Percentiles rank a stretch among this genome's conserved stretches.
Evolutionary conservation across 2,797 vertebrate species (phyloP).

Genomic region (Brachymystax lenok): DNA sequence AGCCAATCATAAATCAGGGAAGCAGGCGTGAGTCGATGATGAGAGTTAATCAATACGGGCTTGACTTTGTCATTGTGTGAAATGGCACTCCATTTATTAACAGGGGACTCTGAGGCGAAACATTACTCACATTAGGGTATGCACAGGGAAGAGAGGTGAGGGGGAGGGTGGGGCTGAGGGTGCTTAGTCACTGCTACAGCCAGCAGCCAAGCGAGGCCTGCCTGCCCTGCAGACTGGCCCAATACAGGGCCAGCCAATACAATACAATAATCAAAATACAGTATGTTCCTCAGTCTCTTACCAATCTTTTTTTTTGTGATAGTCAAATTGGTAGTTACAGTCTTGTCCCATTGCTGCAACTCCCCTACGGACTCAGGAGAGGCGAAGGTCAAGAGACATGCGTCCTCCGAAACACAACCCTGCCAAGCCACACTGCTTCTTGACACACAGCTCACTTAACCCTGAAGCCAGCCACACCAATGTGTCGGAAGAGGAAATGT

Average conservation of each 20-base stretch:
- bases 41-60: slow-evolving; percentile 96
- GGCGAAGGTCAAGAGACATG: no score
- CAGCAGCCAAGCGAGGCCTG: slow-evolving; percentile 31
- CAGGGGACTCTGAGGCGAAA: slow-evolving; percentile 78
- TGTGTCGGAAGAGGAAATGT: no score
- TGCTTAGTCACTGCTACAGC: slow-evolving; percentile 67
- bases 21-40: slow-evolving; percentile 89
- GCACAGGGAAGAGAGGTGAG: slow-evolving; percentile 48
- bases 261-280: not conserved
- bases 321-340: no score
- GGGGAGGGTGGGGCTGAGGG: slow-evolving; percentile 4
- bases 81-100: slow-evolving; percentile 95
- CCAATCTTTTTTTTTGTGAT: no score
- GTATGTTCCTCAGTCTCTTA: no score
- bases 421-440: no score
- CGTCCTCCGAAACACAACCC: no score
- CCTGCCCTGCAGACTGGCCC: not conserved
- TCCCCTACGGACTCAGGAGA: no score
- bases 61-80: slow-evolving; percentile 92
- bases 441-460: no score
- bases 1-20: slow-evolving; percentile 91
- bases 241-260: not conserved
- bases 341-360: no score
- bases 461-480: no score
- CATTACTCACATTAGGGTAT: slow-evolving; percentile 84